Evolutionary conservation across 2,113 vertebrate genomes (phyloP).

Genomic region (Gymnobelideus leadbeateri): DNA sequence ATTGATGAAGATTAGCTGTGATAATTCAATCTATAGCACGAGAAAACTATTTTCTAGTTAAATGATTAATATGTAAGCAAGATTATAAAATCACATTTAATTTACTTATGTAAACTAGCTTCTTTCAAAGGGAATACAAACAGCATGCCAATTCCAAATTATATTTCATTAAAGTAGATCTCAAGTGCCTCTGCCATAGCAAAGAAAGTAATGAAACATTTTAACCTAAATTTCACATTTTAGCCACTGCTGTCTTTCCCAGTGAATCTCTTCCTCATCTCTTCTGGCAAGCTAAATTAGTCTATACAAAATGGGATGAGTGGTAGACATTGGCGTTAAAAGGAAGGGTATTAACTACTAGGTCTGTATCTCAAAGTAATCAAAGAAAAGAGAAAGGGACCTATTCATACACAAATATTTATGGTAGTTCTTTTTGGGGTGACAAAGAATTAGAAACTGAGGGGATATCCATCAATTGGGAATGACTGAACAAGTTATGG

Average conservation of each 20-base stretch:
- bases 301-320: not conserved
- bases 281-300: not conserved
- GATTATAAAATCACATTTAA: not conserved
- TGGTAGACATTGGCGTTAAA: not conserved
- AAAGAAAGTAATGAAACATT: conserved; percentile 39
- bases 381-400: not conserved
- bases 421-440: not conserved
- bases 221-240: conserved; percentile 1
- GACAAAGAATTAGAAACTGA: not conserved
- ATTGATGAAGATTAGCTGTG: not conserved
- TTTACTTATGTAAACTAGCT: not conserved
- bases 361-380: not conserved
- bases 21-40: not conserved
- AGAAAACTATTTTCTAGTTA: conserved; percentile 1
- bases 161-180: conserved; percentile 47
- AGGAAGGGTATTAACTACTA: not conserved
- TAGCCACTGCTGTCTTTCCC: not conserved
- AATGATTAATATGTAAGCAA: conserved; percentile 10
- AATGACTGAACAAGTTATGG: not conserved
- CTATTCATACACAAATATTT: not conserved
- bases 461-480: not conserved
- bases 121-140: not conserved
- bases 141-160: conserved; percentile 39
- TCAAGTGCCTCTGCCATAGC: conserved; percentile 18
- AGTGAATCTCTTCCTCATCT: not conserved